Evolutionary conservation across 2,888 invertebrate genomes (phyloP).

Genomic region (Ischnus inquisitorius): DNA sequence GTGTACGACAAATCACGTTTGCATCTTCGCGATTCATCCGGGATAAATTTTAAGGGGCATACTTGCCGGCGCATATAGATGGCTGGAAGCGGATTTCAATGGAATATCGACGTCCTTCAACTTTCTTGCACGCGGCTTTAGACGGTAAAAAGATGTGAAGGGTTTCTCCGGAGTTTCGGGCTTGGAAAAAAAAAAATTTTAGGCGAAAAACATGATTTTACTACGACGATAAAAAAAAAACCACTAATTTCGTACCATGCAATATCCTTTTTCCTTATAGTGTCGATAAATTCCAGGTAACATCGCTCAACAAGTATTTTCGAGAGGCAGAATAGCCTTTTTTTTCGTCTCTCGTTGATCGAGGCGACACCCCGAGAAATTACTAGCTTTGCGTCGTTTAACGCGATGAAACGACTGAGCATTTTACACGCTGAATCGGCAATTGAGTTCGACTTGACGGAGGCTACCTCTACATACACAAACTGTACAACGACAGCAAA

Average conservation of each 20-base stretch:
- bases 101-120: not conserved
- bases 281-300: not conserved
- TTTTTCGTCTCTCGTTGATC: not conserved
- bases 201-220: too few relatives aligned
- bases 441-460: slow-evolving; percentile 38
- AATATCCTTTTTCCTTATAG: not conserved
- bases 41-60: slow-evolving; percentile 19
- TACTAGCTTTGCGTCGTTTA: not conserved
- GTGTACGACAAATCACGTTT: slow-evolving; percentile 23
- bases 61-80: not conserved
- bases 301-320: not conserved
- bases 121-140: too few relatives aligned
- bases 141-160: too few relatives aligned
- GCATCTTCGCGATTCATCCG: slow-evolving; percentile 11
- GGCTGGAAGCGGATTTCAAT: not conserved
- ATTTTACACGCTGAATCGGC: slow-evolving; percentile 12
- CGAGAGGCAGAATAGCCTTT: not conserved
- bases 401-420: not conserved
- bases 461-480: slow-evolving; percentile 10
- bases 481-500: slow-evolving; percentile 19
- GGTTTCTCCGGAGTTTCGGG: too few relatives aligned
- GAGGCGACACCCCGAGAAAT: slow-evolving; percentile 9
- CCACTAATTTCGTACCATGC: too few relatives aligned
- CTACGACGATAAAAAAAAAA: too few relatives aligned
- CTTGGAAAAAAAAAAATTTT: too few relatives aligned